These are phyloP conservation scores for Daktulosphaira vitifoliae DNA, from an alignment of 1,140 invertebrate species.

Conservation along the genomic window DNA sequence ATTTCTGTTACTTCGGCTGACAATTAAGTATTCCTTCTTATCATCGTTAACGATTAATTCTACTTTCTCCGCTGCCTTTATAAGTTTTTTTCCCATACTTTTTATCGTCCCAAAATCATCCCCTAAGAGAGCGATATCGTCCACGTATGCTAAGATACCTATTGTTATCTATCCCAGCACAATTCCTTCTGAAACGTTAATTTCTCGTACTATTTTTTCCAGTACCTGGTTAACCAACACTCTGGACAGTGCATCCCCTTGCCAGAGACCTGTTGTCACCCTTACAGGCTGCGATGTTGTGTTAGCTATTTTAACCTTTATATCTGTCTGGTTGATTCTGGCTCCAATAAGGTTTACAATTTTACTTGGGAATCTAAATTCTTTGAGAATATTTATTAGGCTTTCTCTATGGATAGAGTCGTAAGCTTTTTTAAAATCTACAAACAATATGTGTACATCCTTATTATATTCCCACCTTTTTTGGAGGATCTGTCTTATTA, in stretches of 20 bases:
- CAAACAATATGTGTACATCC: constrained; percentile 49
- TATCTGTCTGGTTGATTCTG: too few relatives aligned
- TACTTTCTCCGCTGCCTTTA: background rate
- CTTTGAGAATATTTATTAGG: constrained; percentile 5
- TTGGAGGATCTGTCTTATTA: background rate
- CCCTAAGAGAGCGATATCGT: background rate
- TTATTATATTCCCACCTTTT: constrained; percentile 23
- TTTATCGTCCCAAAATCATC: background rate
- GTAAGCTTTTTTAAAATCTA: constrained; percentile 35
- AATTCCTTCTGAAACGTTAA: background rate
- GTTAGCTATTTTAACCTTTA: too few relatives aligned
- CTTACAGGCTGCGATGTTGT: background rate
- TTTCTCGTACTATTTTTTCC: background rate
- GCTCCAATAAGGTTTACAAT: too few relatives aligned
- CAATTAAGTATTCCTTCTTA: background rate
- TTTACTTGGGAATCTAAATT: too few relatives aligned
- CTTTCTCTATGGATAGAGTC: constrained; percentile 28
- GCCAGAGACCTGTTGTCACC: background rate
- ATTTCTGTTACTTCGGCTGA: too few relatives aligned
- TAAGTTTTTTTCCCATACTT: background rate
- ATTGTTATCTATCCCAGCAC: background rate
- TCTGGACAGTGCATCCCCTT: background rate
- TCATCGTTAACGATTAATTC: background rate
- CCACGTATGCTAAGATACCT: background rate
- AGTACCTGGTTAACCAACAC: background rate